phyloP scores from a whole-genome alignment of 2,113 vertebrate species.

The Nanger granti region DNA sequence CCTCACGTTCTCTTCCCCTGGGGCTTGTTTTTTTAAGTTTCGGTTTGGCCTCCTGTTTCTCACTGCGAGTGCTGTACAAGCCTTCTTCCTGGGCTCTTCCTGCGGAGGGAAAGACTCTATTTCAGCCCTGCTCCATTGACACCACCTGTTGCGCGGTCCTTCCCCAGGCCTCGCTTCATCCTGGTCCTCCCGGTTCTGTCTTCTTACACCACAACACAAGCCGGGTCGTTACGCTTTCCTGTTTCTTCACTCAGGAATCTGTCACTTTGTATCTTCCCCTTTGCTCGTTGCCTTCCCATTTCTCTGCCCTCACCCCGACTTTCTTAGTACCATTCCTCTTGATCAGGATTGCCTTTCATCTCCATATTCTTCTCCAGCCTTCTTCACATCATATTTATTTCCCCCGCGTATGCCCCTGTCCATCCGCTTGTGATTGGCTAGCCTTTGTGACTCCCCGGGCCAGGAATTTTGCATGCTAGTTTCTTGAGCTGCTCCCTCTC shows the following conservation, averaged over 20 bases:
- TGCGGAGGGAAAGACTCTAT: not conserved
- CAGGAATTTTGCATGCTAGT: not conserved
- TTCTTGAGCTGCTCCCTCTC: not conserved
- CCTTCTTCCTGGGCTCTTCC: not conserved
- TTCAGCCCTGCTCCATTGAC: not conserved
- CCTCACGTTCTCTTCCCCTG: not conserved
- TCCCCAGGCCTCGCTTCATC: not conserved
- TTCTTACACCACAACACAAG: not conserved
- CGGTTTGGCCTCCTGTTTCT: not conserved
- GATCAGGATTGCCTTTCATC: not conserved
- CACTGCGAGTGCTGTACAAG: not conserved
- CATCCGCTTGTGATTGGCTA: not conserved
- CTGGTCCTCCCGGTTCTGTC: not conserved
- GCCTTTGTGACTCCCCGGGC: not conserved
- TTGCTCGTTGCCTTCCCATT: constrained; percentile 1
- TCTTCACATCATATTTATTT: not conserved
- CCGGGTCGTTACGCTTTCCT: not conserved
- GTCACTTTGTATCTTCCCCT: not conserved
- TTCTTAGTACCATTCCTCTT: not conserved
- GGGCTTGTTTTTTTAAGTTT: not conserved
- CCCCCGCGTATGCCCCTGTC: fast-evolving
- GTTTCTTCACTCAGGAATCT: not conserved
- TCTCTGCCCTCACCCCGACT: not conserved
- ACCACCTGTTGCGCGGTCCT: constrained; percentile 63
- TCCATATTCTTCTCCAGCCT: not conserved